phyloP scores from a whole-genome alignment of 2,113 vertebrate genomes.

The Condylura cristata region DNA sequence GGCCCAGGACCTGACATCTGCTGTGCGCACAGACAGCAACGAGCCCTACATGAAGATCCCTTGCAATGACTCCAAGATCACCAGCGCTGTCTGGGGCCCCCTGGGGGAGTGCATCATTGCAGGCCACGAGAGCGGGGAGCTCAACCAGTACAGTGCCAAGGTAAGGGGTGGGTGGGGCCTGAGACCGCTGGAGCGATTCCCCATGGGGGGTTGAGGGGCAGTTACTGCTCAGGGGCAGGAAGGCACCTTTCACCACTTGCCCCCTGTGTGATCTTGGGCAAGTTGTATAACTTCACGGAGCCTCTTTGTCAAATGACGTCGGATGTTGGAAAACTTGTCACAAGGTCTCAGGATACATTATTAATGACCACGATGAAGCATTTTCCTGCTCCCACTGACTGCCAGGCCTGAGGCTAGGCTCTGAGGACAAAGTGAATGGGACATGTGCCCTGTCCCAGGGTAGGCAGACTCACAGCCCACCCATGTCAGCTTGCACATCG shows the following conservation, averaged over 20 bases:
- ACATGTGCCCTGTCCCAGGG: not conserved
- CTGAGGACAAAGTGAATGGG: not conserved
- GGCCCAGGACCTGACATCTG: not conserved
- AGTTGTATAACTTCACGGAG: not conserved
- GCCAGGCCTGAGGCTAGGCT: not conserved
- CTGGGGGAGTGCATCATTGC: slow-evolving; percentile 96
- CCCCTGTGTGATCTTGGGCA: not conserved
- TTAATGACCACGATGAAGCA: not conserved
- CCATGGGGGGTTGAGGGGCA: not conserved
- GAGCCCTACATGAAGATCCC: slow-evolving; percentile 95
- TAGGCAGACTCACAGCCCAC: not conserved
- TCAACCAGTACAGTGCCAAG: slow-evolving; percentile 98
- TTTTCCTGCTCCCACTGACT: not conserved
- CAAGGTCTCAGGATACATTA: not conserved
- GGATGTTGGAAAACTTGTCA: not conserved
- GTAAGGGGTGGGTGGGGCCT: slow-evolving; percentile 77
- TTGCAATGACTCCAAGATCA: slow-evolving; percentile 96
- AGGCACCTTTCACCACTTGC: not conserved
- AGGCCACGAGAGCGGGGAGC: slow-evolving; percentile 95
- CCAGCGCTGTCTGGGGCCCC: slow-evolving; percentile 97
- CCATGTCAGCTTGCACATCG: not conserved
- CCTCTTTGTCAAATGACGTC: not conserved
- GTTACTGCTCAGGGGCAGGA: not conserved
- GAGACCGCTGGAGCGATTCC: not conserved
- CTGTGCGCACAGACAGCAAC: slow-evolving; percentile 89